phyloP scores from a whole-genome alignment of 2,888 invertebrate species.

The Metacarcinus magister region DNA sequence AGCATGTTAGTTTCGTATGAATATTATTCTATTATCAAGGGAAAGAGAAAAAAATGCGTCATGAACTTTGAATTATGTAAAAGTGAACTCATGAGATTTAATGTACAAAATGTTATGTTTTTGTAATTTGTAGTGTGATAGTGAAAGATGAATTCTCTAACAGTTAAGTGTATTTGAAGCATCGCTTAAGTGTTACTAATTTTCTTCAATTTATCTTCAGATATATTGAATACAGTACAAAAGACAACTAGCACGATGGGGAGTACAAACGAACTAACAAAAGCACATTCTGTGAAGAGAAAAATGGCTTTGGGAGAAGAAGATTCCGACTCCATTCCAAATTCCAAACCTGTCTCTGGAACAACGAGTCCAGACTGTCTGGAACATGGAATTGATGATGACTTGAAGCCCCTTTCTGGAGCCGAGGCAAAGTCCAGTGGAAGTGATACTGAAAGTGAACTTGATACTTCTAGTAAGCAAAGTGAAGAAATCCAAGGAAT shows the following conservation, averaged over 20 bases:
- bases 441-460: slow-evolving; percentile 77
- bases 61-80: no score
- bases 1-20: no score
- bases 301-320: slow-evolving; percentile 65
- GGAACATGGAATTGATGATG: slow-evolving; percentile 79
- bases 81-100: no score
- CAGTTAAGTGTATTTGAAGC: background rate
- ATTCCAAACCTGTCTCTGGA: slow-evolving; percentile 66
- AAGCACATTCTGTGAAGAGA: slow-evolving; percentile 72
- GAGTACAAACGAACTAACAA: slow-evolving; percentile 80
- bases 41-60: no score
- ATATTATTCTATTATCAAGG: no score
- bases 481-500: slow-evolving; percentile 60
- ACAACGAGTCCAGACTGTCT: slow-evolving; percentile 72
- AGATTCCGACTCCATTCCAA: slow-evolving; percentile 62
- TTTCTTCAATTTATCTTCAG: background rate
- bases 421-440: slow-evolving; percentile 56
- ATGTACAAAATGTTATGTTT: no score
- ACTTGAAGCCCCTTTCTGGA: slow-evolving; percentile 69
- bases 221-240: background rate
- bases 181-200: background rate
- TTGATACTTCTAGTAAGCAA: slow-evolving; percentile 55
- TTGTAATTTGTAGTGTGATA: no score
- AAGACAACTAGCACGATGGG: slow-evolving; percentile 69
- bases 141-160: no score